Conservation (phyloP, 2,113 vertebrate genomes). For the Leucopsar rothschildi region DNA sequence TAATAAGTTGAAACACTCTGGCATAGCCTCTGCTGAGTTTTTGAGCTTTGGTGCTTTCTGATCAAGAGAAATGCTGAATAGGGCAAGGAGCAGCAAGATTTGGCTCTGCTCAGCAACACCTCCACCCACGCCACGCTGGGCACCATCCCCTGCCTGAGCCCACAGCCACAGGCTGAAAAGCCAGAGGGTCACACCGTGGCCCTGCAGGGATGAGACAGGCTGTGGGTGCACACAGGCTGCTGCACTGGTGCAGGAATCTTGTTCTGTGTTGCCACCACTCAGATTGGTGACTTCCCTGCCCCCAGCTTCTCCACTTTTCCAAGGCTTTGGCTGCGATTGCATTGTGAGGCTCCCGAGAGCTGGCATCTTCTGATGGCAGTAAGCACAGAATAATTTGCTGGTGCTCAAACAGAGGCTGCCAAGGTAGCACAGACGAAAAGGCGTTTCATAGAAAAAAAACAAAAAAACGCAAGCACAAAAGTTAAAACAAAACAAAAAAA, state of each 20-base stretch:
- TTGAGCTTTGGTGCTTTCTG: background rate
- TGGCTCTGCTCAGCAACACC: background rate
- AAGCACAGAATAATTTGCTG: background rate
- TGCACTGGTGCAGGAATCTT: background rate
- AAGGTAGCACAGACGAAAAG: background rate
- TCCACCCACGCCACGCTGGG: background rate
- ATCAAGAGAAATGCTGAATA: background rate
- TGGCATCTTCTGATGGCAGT: background rate
- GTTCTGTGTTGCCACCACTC: background rate
- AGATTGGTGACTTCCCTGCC: background rate
- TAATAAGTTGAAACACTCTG: background rate
- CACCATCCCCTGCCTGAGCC: background rate
- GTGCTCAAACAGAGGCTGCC: background rate
- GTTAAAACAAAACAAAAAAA: background rate
- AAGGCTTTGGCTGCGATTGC: background rate
- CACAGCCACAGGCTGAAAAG: background rate
- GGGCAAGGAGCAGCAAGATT: background rate
- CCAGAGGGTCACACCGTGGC: rapidly evolving
- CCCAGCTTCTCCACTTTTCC: background rate
- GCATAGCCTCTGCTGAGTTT: background rate
- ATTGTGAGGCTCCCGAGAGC: background rate
- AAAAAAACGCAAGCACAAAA: background rate
- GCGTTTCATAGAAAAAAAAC: background rate
- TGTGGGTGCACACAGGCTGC: background rate
- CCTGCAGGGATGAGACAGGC: background rate